Percentiles rank a stretch among this genome's conserved stretches.
Conservation (phyloP, 2,888 invertebrate genomes). For the Cheilosia impressa region DNA sequence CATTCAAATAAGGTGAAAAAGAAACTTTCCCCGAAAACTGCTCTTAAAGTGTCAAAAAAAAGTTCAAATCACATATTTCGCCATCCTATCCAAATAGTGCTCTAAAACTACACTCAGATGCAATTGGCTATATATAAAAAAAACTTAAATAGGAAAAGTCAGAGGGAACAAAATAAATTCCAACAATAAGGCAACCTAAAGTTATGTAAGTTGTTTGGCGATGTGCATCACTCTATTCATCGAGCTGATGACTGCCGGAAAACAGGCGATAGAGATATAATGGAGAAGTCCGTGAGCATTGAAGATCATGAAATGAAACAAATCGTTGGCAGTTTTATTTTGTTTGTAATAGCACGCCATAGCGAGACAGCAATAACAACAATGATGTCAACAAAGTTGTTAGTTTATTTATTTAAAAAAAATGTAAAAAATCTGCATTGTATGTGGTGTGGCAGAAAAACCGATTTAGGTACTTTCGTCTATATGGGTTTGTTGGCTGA, state of each 20-base stretch:
- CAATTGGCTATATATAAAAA: constrained; percentile 17
- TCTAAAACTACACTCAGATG: constrained; percentile 27
- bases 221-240: constrained; percentile 75
- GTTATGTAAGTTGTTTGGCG: constrained; percentile 73
- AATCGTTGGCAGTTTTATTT: constrained; percentile 48
- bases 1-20: too few relatives aligned
- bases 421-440: constrained; percentile 44
- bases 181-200: constrained; percentile 41
- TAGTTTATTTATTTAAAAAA: constrained; percentile 47
- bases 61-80: too few relatives aligned
- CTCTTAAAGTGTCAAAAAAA: constrained; percentile 3
- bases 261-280: constrained; percentile 67
- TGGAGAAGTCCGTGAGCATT: constrained; percentile 70
- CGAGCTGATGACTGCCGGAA: constrained; percentile 69
- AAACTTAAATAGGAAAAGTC: constrained; percentile 3
- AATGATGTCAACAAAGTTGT: constrained; percentile 71
- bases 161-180: constrained; percentile 8
- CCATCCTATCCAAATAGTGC: background rate
- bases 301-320: constrained; percentile 72
- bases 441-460: constrained; percentile 23
- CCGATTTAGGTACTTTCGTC: constrained; percentile 32
- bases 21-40: background rate
- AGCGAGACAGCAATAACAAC: constrained; percentile 45
- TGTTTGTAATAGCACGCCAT: constrained; percentile 8
- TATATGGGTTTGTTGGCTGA: constrained; percentile 45